Evolutionary conservation across 2,113 vertebrate genomes (phyloP).

Genomic region (Psettodes erumei): DNA sequence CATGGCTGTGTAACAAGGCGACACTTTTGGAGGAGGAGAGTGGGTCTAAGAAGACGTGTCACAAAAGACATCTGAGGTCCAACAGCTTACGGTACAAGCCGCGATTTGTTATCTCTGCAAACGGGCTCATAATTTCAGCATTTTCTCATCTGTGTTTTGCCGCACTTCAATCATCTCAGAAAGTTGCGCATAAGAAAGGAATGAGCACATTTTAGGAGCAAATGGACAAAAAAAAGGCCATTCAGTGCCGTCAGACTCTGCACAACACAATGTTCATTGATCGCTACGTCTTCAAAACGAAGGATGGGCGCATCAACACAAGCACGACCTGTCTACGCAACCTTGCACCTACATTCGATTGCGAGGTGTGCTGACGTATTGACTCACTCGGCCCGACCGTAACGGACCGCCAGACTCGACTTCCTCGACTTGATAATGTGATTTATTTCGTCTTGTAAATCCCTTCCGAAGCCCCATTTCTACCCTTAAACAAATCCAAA

Average conservation of each 20-base stretch:
- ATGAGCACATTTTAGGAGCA: neutral
- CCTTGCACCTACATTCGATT: neutral
- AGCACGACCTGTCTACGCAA: no score
- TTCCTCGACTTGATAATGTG: no score
- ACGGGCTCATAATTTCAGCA: neutral
- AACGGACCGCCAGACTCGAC: no score
- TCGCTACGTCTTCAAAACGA: neutral
- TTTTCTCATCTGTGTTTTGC: neutral
- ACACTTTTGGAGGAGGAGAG: neutral
- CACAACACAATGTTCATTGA: neutral
- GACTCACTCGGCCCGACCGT: neutral
- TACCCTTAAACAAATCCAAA: constrained; percentile 31
- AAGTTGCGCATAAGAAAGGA: neutral
- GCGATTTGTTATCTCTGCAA: constrained; percentile 10
- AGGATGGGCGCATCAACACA: neutral
- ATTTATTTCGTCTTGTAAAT: constrained; percentile 24
- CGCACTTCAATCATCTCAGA: constrained; percentile 3
- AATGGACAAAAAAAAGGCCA: no score
- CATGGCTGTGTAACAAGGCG: neutral
- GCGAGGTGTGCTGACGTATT: neutral
- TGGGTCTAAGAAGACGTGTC: constrained; percentile 2
- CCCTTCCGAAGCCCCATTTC: neutral
- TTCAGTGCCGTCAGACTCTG: no score
- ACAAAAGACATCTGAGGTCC: constrained; percentile 26
- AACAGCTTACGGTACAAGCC: neutral